phyloP scores from a whole-genome alignment of 2,113 vertebrate species.

The Takifugu flavidus region DNA sequence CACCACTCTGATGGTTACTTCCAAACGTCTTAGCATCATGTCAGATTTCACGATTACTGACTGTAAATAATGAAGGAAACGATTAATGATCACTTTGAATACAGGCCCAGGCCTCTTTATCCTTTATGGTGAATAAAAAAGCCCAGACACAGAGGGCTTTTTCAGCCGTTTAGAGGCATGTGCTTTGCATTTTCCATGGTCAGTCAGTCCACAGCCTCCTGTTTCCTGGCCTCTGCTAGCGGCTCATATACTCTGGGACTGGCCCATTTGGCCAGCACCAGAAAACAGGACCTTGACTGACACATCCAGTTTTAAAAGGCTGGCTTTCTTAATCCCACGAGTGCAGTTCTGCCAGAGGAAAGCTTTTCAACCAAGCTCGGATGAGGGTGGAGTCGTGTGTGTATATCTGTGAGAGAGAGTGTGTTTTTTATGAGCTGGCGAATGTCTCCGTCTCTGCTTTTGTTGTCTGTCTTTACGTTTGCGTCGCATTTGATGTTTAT shows the following conservation, averaged over 20 bases:
- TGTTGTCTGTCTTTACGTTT: conserved; percentile 14
- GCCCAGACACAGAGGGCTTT: not conserved
- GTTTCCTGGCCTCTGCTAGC: conserved; percentile 54
- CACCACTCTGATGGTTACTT: too few relatives aligned
- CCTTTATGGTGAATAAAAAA: conserved; percentile 27
- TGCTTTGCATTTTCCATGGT: conserved; percentile 41
- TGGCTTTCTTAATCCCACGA: conserved; percentile 63
- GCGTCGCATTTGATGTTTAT: conserved; percentile 18
- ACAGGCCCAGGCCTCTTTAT: conserved; percentile 6
- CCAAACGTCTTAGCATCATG: too few relatives aligned
- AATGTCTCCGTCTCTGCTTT: conserved; percentile 27
- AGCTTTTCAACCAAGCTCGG: conserved; percentile 60
- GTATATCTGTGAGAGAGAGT: conserved; percentile 23
- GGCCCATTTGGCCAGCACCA: conserved; percentile 50
- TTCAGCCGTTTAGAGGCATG: conserved; percentile 29
- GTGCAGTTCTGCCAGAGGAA: conserved; percentile 61
- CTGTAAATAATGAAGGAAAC: too few relatives aligned
- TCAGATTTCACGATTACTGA: too few relatives aligned
- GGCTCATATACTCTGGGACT: conserved; percentile 36
- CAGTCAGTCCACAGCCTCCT: conserved; percentile 42
- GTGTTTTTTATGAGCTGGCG: conserved; percentile 7
- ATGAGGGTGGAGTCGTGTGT: conserved; percentile 35
- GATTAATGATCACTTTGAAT: too few relatives aligned
- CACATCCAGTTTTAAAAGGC: conserved; percentile 69
- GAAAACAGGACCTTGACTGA: conserved; percentile 64